Evolutionary conservation across 1,140 invertebrate species (phyloP).

Genomic region (Carcinoscorpius rotundicauda): DNA sequence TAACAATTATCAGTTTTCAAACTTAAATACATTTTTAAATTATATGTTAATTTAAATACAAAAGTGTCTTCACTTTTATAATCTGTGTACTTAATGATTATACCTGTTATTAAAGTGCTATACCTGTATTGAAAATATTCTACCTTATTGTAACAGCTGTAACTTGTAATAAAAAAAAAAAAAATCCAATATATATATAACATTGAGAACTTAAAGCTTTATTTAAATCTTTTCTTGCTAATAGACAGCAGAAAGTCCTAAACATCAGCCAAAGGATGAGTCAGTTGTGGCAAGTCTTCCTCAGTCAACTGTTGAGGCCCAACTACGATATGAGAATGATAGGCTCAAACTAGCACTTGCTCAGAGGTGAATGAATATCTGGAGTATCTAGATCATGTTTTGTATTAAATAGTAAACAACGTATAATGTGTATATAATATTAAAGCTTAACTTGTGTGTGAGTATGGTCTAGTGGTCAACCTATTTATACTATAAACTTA

Average conservation of each 20-base stretch:
- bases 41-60: too few species aligned
- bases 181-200: neutral
- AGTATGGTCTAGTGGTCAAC: neutral
- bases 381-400: too few species aligned
- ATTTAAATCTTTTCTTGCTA: conserved; percentile 10
- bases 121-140: too few species aligned
- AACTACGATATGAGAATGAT: conserved; percentile 95
- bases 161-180: too few species aligned
- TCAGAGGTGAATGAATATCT: conserved; percentile 55
- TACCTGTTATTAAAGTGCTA: too few species aligned
- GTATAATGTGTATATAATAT: too few species aligned
- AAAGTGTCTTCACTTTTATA: too few species aligned
- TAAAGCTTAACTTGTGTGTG: neutral
- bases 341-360: conserved; percentile 86
- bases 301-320: conserved; percentile 53
- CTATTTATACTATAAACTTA: neutral
- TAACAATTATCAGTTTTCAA: too few species aligned
- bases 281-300: conserved; percentile 16
- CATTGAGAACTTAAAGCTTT: conserved; percentile 4
- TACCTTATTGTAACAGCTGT: too few species aligned
- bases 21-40: too few species aligned
- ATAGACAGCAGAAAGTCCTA: conserved; percentile 42
- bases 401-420: too few species aligned
- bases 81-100: too few species aligned
- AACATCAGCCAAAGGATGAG: conserved; percentile 39